Evolutionary conservation across 2,888 invertebrate genomes (phyloP).

Genomic region (Plagiodera versicolora): DNA sequence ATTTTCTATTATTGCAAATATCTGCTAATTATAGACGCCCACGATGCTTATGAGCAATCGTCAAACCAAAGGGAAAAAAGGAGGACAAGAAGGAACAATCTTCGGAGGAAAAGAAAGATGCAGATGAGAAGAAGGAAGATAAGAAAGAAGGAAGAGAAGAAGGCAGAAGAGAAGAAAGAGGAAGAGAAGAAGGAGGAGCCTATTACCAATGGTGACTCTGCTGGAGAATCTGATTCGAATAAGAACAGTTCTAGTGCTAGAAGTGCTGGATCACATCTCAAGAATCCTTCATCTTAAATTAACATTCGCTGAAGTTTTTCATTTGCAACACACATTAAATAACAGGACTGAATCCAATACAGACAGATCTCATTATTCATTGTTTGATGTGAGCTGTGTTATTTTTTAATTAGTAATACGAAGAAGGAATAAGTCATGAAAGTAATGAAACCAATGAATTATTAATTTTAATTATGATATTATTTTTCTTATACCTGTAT

Average conservation of each 20-base stretch:
- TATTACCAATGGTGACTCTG: slow-evolving; percentile 59
- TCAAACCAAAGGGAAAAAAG: slow-evolving; percentile 63
- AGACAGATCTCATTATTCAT: slow-evolving; percentile 36
- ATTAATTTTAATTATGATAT: slow-evolving; percentile 26
- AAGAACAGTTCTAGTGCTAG: slow-evolving; percentile 35
- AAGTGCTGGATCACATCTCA: slow-evolving; percentile 24
- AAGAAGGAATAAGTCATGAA: slow-evolving; percentile 21
- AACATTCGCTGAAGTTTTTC: slow-evolving; percentile 27
- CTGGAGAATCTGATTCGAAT: slow-evolving; percentile 62
- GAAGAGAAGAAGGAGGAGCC: slow-evolving; percentile 48
- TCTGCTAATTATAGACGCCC: not conserved
- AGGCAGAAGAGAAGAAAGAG: slow-evolving; percentile 52
- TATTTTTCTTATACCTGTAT: too few relatives aligned
- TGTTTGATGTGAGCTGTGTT: slow-evolving; percentile 38
- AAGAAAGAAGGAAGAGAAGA: slow-evolving; percentile 44
- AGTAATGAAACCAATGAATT: slow-evolving; percentile 34
- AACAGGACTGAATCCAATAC: slow-evolving; percentile 16
- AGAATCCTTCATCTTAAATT: slow-evolving; percentile 15
- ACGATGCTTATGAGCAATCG: not conserved
- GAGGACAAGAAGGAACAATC: slow-evolving; percentile 73
- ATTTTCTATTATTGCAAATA: not conserved
- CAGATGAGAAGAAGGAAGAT: slow-evolving; percentile 58
- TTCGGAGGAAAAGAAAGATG: slow-evolving; percentile 63
- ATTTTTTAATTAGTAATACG: slow-evolving; percentile 37
- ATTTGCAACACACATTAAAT: slow-evolving; percentile 7